Conservation (phyloP, 2,113 vertebrate genomes). For the Platysternon megacephalum region DNA sequence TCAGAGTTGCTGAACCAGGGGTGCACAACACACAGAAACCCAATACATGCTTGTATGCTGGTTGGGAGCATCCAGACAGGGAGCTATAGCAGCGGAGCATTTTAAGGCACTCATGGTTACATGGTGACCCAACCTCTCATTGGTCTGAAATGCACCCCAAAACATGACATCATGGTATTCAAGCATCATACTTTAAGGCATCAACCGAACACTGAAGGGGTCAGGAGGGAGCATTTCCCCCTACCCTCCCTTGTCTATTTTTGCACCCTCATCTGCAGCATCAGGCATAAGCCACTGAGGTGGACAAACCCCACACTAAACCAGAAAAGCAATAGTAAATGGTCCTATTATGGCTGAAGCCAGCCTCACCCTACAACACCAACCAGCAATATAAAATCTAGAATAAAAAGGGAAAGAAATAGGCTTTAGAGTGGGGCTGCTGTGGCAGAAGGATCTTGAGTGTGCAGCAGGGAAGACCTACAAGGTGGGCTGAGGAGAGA, state of each 20-base stretch:
- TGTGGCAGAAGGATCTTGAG: background rate
- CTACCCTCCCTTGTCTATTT: background rate
- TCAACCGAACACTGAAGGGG: background rate
- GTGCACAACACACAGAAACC: background rate
- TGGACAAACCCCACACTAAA: background rate
- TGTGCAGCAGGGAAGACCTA: accelerated
- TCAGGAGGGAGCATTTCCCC: background rate
- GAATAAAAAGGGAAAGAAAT: background rate
- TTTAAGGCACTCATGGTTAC: background rate
- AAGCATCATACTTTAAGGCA: background rate
- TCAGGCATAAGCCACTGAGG: background rate
- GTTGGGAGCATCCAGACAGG: background rate
- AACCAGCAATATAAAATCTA: background rate
- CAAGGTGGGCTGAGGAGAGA: background rate
- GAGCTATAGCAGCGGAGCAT: background rate
- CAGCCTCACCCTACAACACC: background rate
- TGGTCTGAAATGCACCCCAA: background rate
- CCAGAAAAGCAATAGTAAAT: background rate
- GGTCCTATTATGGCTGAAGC: background rate
- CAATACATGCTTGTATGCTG: background rate
- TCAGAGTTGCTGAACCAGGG: background rate
- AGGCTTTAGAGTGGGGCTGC: background rate
- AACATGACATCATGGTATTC: background rate
- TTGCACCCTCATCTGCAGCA: background rate
- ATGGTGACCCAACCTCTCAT: background rate